Evolutionary conservation across 2,888 invertebrate genomes (phyloP), one percentile per base, ranked within the genome.

Genomic region (Ophion ventricosus): DNA sequence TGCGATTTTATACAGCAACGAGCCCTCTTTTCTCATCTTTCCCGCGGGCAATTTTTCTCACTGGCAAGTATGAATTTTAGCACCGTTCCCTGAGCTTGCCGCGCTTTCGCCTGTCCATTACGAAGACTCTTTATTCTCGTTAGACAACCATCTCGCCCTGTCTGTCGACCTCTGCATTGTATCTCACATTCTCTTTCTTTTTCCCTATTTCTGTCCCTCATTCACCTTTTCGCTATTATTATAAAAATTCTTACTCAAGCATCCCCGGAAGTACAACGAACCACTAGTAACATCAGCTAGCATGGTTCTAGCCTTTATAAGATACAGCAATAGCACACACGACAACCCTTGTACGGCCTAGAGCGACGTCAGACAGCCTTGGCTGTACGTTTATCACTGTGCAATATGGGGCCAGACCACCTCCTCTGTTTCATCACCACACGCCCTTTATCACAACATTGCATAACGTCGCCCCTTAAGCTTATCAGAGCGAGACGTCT

Each of bases 381-480:
- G 49, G 75, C 70, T n/a, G 56, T 82, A 85, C 87, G 89, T 91
- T 91, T 90, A 90, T 91, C 90, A 89, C 88, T 80, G 85, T 85
- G 86, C 83, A 79, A 76, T 85, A 85, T 82, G 88, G 79, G 69
- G 85, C 35, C 20, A 57, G 61, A 49, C 56, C 67, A 67, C 40
- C 57, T 75, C 0, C 73, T 29, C 43, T 40, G 40, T 67, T 72
- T 54, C 66, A 17, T 64, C 40, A 14, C 61, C 74, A 61, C 69
- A 26, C 57, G 61, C 59, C 87, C 87, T 90, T 89, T 89, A 89
- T 90, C 90, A 90, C 88, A 88, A 90, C 90, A 91, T 90, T 88
- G 86, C 89, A 83, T 87, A 88, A 87, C 87, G 87, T 59, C 49
- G 63, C 70, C 87, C 82, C 72, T 81, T 80, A 63, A 87, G 79